Evolutionary conservation across 2,113 vertebrate species (phyloP).

Genomic region (Ardeotis arabs): DNA sequence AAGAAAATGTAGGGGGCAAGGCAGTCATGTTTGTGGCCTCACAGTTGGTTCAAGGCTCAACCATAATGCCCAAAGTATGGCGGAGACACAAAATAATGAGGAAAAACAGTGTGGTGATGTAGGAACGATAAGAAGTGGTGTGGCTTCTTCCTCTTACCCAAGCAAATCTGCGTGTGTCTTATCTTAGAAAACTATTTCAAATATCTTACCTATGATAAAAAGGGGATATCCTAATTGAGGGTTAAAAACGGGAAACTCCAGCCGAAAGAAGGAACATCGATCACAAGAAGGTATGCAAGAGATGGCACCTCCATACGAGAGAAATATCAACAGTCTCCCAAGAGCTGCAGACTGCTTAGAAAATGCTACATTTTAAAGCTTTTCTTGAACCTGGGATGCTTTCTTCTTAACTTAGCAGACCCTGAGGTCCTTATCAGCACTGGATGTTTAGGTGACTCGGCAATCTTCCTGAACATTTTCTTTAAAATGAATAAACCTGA

Average conservation of each 20-base stretch:
- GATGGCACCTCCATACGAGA: neutral
- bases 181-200: neutral
- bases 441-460: neutral
- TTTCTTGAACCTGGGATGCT: neutral
- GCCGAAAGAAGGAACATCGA: neutral
- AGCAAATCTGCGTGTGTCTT: neutral
- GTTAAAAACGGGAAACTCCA: neutral
- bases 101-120: neutral
- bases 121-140: neutral
- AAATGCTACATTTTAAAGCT: neutral
- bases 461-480: neutral
- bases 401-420: neutral
- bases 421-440: neutral
- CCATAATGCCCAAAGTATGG: neutral
- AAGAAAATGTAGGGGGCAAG: neutral
- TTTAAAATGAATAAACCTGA: neutral
- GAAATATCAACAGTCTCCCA: neutral
- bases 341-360: neutral
- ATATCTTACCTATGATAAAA: neutral
- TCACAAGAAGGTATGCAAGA: neutral
- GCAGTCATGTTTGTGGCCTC: rapidly evolving
- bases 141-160: neutral
- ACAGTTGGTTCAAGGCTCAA: neutral
- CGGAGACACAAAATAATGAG: neutral
- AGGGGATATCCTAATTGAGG: neutral